Conservation (phyloP, 2,113 vertebrate genomes). For the Tauraco erythrolophus region DNA sequence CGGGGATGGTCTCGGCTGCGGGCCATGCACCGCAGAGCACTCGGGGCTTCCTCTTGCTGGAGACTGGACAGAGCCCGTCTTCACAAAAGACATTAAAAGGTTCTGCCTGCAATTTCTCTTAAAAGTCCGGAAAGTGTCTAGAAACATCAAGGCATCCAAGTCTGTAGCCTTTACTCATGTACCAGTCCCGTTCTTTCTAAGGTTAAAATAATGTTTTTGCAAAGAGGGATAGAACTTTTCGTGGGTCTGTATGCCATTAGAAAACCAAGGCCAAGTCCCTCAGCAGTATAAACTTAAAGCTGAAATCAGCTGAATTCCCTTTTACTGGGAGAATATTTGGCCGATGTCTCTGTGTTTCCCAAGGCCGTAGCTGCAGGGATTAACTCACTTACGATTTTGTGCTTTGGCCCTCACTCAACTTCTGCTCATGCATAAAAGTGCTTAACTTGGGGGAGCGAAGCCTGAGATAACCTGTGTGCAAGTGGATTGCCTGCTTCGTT, state of each 20-base stretch:
- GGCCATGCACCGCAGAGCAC: fast-evolving
- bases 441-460: fast-evolving
- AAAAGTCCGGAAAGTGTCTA: background rate
- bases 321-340: background rate
- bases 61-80: background rate
- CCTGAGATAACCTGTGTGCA: background rate
- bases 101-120: background rate
- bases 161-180: background rate
- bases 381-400: background rate
- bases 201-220: background rate
- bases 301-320: background rate
- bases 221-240: background rate
- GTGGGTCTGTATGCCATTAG: background rate
- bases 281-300: background rate
- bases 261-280: background rate
- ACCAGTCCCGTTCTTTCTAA: background rate
- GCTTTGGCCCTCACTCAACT: background rate
- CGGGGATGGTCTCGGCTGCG: fast-evolving
- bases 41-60: background rate
- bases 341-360: background rate
- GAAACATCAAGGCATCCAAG: background rate
- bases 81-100: background rate
- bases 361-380: background rate
- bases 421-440: background rate
- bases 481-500: background rate